Percentiles rank a stretch among this genome's conserved stretches.
Conservation (phyloP, 2,113 vertebrate genomes). For the Leucoraja erinaceus region DNA sequence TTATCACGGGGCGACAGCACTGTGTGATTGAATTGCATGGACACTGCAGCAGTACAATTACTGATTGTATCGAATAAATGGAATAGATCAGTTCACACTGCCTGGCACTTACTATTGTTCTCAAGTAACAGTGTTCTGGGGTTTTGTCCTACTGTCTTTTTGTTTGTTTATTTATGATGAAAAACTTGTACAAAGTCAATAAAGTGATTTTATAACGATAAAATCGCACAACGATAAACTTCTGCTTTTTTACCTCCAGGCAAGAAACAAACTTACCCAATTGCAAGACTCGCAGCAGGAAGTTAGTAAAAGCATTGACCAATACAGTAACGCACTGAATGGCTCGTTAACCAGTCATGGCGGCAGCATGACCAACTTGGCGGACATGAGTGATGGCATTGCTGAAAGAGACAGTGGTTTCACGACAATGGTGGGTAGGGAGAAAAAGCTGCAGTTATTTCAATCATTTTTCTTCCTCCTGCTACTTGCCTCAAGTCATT, state of each 20-base stretch:
- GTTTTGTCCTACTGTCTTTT: not conserved
- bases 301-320: conserved; percentile 73
- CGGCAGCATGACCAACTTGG: conserved; percentile 78
- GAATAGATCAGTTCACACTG: not conserved
- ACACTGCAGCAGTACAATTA: not conserved
- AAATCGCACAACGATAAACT: too few species aligned
- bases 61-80: not conserved
- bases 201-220: too few species aligned
- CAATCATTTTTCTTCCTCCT: not conserved
- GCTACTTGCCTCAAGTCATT: not conserved
- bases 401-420: conserved; percentile 72
- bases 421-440: conserved; percentile 58
- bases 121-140: not conserved
- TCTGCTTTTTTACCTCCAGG: conserved; percentile 54
- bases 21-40: too few species aligned
- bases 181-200: not conserved
- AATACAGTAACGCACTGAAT: conserved; percentile 74
- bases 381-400: conserved; percentile 76
- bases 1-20: too few species aligned
- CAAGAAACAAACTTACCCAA: conserved; percentile 82
- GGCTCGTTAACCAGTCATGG: conserved; percentile 60
- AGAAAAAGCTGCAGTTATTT: not conserved
- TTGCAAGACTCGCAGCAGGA: conserved; percentile 85
- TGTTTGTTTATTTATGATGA: not conserved
- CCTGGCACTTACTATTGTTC: not conserved